Conservation (phyloP, 2,113 vertebrate species). For the Pedionomus torquatus region DNA sequence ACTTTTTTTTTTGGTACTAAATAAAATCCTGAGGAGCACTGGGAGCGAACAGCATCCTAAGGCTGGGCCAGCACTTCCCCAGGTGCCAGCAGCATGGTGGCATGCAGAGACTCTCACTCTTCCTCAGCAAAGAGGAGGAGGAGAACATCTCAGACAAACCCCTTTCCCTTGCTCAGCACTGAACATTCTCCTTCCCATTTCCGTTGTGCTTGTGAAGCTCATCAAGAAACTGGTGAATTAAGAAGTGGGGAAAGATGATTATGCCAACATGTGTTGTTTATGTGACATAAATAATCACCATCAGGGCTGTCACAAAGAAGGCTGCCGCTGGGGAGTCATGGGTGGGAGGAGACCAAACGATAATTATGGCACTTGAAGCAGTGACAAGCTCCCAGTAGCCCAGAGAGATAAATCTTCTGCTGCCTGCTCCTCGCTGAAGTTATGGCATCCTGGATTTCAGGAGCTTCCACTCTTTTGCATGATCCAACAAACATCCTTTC, state of each 20-base stretch:
- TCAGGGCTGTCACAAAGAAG: background rate
- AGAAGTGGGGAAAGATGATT: background rate
- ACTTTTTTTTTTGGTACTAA: background rate
- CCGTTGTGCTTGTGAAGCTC: background rate
- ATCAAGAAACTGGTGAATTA: background rate
- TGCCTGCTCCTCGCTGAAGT: background rate
- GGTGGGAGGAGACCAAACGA: background rate
- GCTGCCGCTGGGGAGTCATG: background rate
- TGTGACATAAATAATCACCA: background rate
- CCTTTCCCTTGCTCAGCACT: background rate
- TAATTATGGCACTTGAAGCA: slow-evolving; percentile 1
- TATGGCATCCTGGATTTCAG: slow-evolving; percentile 7
- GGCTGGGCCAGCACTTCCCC: background rate
- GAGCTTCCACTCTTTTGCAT: background rate
- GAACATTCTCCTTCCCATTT: background rate
- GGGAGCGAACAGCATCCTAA: background rate
- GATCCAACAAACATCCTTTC: slow-evolving; percentile 20
- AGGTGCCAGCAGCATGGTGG: accelerated
- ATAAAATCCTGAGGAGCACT: background rate
- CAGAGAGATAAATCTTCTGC: slow-evolving; percentile 13
- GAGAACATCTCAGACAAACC: background rate
- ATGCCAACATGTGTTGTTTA: background rate
- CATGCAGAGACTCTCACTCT: background rate
- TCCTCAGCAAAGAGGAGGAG: background rate
- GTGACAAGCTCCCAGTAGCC: background rate